Conservation (phyloP, 2,888 invertebrate genomes). For the Chalcosyrphus nemorum region DNA sequence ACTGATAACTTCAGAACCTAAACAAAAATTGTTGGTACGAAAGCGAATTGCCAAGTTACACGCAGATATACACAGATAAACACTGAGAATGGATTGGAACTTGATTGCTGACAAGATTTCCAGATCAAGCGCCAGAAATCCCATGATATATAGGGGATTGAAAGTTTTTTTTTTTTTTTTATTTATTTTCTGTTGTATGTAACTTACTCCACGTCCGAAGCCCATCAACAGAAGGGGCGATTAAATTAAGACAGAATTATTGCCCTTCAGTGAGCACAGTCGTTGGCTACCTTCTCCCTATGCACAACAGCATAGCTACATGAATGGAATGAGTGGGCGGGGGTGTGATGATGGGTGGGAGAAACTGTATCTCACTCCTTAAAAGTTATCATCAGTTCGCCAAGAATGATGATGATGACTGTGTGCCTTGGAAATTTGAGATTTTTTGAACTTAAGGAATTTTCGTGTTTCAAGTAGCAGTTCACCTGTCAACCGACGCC, state of each 20-base stretch:
- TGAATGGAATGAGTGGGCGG: neutral
- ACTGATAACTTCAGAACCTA: conserved; percentile 47
- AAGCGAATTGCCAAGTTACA: conserved; percentile 40
- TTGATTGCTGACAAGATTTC: conserved; percentile 67
- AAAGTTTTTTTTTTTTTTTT: conserved; percentile 21
- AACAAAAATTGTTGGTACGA: conserved; percentile 16
- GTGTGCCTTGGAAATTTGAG: neutral
- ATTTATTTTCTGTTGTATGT: neutral
- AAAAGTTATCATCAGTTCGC: conserved; percentile 20
- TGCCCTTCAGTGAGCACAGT: neutral
- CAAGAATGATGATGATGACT: neutral
- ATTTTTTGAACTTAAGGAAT: neutral
- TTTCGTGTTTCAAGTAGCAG: neutral
- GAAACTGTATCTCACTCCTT: conserved; percentile 16
- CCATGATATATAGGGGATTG: conserved; percentile 58
- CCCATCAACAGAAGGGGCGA: conserved; percentile 35
- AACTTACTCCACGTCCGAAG: neutral
- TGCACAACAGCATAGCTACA: too few relatives aligned
- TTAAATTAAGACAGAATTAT: conserved; percentile 67
- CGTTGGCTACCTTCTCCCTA: neutral
- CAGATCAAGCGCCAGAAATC: conserved; percentile 62
- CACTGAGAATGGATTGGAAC: conserved; percentile 52
- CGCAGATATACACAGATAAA: conserved; percentile 47
- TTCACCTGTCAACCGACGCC: conserved; percentile 22
- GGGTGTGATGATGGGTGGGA: neutral